Evolutionary conservation across 2,888 invertebrate species (phyloP).

Genomic region (Ophonus ardosiacus): DNA sequence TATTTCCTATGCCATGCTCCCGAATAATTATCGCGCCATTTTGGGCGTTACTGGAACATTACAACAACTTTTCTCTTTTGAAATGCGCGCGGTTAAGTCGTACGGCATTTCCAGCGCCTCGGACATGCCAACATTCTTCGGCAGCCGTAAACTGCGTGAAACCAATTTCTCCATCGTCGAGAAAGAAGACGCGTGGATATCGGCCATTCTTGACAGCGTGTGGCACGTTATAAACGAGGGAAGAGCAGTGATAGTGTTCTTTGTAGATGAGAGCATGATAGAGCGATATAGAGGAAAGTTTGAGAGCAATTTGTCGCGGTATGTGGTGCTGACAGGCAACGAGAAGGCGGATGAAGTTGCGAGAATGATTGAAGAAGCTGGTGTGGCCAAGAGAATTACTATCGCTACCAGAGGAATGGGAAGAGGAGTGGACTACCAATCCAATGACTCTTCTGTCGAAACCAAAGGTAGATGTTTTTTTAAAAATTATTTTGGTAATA

Average conservation of each 20-base stretch:
- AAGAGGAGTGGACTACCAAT: conserved; percentile 34
- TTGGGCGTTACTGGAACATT: conserved; percentile 42
- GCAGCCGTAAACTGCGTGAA: conserved; percentile 2
- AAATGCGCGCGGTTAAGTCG: background rate
- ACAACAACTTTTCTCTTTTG: background rate
- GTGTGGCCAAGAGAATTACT: conserved; percentile 11
- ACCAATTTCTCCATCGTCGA: background rate
- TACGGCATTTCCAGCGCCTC: conserved; percentile 23
- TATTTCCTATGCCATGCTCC: conserved; percentile 30
- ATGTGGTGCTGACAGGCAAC: conserved; percentile 23
- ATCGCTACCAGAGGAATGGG: conserved; percentile 47
- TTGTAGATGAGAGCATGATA: conserved; percentile 18
- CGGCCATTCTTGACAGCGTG: conserved; percentile 16
- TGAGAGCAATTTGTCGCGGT: background rate
- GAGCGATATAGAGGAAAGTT: background rate
- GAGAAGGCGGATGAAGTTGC: background rate
- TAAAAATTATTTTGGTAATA: too few species aligned
- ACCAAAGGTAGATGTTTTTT: background rate
- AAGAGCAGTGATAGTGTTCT: conserved; percentile 42
- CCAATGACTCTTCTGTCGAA: conserved; percentile 41
- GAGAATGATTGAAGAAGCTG: conserved; percentile 2
- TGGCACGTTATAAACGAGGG: background rate
- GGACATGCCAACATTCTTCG: conserved; percentile 49
- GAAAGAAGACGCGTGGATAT: conserved; percentile 8
- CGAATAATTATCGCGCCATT: conserved; percentile 14